Conservation (phyloP, 2,797 vertebrate genomes). For the Parauchenoglanis punctatus region DNA sequence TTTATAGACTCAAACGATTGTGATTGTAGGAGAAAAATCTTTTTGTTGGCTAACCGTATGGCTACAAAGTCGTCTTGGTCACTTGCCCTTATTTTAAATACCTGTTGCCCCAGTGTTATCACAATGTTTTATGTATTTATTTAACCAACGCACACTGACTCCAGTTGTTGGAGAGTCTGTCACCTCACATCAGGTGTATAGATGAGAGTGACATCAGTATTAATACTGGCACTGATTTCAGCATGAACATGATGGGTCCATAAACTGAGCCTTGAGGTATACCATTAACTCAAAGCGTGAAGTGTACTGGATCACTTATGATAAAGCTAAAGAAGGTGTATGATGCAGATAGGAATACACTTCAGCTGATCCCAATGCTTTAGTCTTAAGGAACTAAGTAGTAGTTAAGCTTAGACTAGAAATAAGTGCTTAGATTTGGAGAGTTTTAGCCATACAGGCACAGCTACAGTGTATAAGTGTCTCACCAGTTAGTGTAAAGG, state of each 20-base stretch:
- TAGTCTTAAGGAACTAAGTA: not conserved
- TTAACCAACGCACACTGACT: not conserved
- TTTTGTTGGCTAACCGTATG: not conserved
- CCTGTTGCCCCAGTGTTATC: not conserved
- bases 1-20: not conserved
- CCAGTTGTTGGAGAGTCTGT: not conserved
- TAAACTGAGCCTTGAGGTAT: constrained; percentile 18
- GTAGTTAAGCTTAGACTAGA: not conserved
- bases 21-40: not conserved
- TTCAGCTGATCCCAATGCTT: not conserved
- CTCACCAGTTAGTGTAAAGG: constrained; percentile 97
- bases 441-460: not conserved
- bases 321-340: too few relatives aligned
- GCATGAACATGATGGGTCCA: not conserved
- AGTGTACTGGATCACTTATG: not conserved
- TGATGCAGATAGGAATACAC: not conserved
- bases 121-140: not conserved
- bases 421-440: not conserved
- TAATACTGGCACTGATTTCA: not conserved
- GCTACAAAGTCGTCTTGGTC: not conserved
- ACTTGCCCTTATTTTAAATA: not conserved
- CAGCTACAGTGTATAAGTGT: not conserved
- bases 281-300: not conserved
- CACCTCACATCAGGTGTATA: not conserved
- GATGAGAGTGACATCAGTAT: not conserved